phyloP scores from a whole-genome alignment of 2,797 vertebrate species.

The Poecilia velifera region DNA sequence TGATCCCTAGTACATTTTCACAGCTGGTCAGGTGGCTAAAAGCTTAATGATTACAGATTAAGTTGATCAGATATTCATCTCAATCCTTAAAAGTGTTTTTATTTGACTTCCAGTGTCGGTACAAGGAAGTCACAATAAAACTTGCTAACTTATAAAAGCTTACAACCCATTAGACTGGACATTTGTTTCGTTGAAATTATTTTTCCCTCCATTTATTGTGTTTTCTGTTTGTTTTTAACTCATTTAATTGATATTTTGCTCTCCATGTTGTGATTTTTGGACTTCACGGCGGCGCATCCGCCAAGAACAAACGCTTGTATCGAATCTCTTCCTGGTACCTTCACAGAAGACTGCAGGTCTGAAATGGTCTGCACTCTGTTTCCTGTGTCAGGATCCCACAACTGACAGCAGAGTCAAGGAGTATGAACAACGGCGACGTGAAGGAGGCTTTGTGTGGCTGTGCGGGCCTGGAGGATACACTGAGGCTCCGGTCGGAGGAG shows the following conservation, averaged over 20 bases:
- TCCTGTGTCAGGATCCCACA: constrained; percentile 91
- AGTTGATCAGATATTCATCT: not conserved
- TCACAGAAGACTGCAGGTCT: constrained; percentile 92
- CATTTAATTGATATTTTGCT: not conserved
- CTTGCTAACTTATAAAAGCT: not conserved
- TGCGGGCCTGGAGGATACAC: constrained; percentile 86
- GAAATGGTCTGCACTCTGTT: constrained; percentile 87
- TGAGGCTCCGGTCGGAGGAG: constrained; percentile 92
- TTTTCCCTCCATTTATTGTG: not conserved
- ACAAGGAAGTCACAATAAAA: not conserved
- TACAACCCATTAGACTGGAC: not conserved
- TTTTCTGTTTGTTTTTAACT: not conserved
- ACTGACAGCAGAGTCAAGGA: constrained; percentile 73
- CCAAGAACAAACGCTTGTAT: too few relatives aligned
- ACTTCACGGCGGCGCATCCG: not conserved
- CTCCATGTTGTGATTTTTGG: not conserved
- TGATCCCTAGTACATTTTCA: not conserved
- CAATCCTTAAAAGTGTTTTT: not conserved
- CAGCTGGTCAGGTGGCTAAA: not conserved
- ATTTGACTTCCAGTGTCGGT: not conserved
- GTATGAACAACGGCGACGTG: not conserved
- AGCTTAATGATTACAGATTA: not conserved
- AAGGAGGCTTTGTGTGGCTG: not conserved
- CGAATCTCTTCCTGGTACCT: constrained; percentile 78
- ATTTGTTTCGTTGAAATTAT: not conserved